Evolutionary conservation across 2,888 invertebrate genomes (phyloP), one percentile per base, ranked within the genome.

Genomic region (Aphodius granarius): DNA sequence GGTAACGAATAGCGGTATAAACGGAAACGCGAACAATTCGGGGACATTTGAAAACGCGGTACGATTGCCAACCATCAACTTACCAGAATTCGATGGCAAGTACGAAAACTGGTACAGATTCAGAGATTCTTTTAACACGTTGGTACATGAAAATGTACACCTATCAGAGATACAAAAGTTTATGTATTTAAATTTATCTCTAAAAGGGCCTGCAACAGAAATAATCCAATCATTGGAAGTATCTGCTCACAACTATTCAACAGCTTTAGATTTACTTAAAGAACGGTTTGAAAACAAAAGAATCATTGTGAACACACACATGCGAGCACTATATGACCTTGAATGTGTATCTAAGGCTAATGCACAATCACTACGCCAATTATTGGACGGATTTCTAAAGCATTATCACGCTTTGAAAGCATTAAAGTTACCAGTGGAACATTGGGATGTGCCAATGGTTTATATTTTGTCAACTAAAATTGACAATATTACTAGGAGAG

Each of bases 371-470:
- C 21, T 78, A 0, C 71, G 76, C 63, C 43, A 74, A 66, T 63
- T 77, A 19, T 71, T 71, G 4, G 75, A 77, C n/a, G 62, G 20
- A 6, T 20, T 66, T 9, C 16, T 70, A 5, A 75, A 74, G 18
- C 73, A 77, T 62, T 68, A 63, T 17, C 63, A 18, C 15, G 72
- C 75, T 1, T 43, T 78, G 70, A 71, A 74, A 17, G 62, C 64
- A 0, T 66, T 73, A 63, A 76, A 77, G 3, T 79, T 80, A 70
- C 81, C 81, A 0, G 77, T 76, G 0, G 79, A 80, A 6, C 72
- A 76, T 5, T 82, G 81, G 80, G 81, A 81, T 21, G 77, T 78
- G 4, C 64, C 81, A n/a, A 75, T 81, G 19, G 80, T 80, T 71
- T 78, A 78, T 63, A 72, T 82, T 9, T 77, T 81, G 6, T 77